Evolutionary conservation across 2,797 vertebrate genomes (phyloP), one percentile per base, ranked within the genome.

Genomic region (Xyrichtys novacula): DNA sequence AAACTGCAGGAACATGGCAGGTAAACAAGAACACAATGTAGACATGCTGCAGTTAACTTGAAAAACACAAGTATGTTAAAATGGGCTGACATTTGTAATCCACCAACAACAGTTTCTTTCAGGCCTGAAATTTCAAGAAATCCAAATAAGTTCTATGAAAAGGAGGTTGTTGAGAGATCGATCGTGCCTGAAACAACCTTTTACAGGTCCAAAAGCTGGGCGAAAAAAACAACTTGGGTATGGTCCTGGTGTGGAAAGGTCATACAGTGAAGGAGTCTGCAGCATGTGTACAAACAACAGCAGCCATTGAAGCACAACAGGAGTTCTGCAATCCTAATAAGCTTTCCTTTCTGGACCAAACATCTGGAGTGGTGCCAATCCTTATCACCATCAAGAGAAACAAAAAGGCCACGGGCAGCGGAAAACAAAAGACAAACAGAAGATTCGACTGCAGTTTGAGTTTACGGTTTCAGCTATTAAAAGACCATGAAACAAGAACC

Each of bases 1-100:
- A 67, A 68, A 65, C 55, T 67, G 59, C 43, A 42, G 40, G n/a
- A 9, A 48, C 22, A 53, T 52, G 19, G 67, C 50, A 59, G 32
- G 58, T 59, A 72, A 65, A 69, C 49, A 52, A 31, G 50, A 7
- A 29, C 57, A 29, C 57, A 59, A 67, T 12, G 8, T 22, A 50
- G 34, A 16, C 31, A 40, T 14, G 31, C 15, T 14, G 46, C 9
- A 25, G 40, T 47, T 54, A 52, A 57, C 31, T 39, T 25, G 12
- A 31, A 52, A 52, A 26, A 40, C 26, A 44, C 4, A 48, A 49
- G 36, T 20, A 54, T 26, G 22, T 63, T 22, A 5, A 31, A 40
- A 12, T 19, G 42, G 65, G 14, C 20, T 22, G 4, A 50, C 15
- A 29, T 61, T 42, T 63, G 16, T 12, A 52, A 6, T 38, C 8